Percentiles rank a stretch among this genome's conserved stretches.
Evolutionary conservation across 53 echinoderm and acorn worm species (phyloP).

Genomic region (Echinarachnius parma): DNA sequence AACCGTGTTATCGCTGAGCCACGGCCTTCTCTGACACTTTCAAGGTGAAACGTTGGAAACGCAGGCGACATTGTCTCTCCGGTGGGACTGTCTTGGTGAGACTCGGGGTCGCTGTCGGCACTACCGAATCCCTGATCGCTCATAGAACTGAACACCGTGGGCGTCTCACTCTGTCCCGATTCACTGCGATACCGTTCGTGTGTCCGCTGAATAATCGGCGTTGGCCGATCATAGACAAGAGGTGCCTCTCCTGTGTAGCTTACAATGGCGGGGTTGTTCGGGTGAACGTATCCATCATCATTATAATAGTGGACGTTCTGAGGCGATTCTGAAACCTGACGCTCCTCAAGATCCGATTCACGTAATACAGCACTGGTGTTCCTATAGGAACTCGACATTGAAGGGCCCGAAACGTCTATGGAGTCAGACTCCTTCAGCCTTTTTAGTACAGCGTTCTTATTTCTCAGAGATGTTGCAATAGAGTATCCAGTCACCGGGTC

Average conservation of each 20-base stretch:
- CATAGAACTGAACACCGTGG: neutral
- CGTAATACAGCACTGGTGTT: no score
- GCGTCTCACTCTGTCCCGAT: constrained; percentile 17
- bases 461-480: neutral
- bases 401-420: neutral
- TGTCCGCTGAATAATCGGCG: neutral
- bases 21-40: neutral
- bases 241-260: constrained; percentile 8
- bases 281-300: constrained; percentile 20
- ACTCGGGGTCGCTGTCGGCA: constrained; percentile 28
- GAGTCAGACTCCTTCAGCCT: no score
- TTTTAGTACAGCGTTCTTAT: no score
- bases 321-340: no score
- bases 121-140: constrained; percentile 40
- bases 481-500: constrained; percentile 28
- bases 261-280: no score
- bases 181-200: neutral
- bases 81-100: constrained; percentile 24
- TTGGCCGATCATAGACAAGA: constrained; percentile 9
- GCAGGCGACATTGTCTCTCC: neutral
- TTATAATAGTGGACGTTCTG: no score
- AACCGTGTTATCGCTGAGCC: no score
- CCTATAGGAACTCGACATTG: no score
- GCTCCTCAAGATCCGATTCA: neutral
- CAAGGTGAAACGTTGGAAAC: constrained; percentile 6